phyloP scores from a whole-genome alignment of 2,888 invertebrate species.

The Drosophila subquinaria region DNA sequence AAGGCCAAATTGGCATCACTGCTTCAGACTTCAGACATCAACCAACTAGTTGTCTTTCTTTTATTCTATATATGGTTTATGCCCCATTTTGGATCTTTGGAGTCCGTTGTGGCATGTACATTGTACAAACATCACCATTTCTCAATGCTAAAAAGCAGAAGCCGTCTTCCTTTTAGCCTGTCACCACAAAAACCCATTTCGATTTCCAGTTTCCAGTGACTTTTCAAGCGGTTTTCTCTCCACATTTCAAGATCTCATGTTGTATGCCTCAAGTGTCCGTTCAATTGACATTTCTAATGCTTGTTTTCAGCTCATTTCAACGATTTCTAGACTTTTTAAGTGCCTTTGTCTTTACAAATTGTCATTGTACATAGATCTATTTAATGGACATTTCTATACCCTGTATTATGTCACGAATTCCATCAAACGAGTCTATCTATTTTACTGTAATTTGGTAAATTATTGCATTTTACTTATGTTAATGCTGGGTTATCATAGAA shows the following conservation, averaged over 20 bases:
- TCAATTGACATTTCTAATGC: not conserved
- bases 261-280: conserved; percentile 13
- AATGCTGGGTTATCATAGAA: too few species aligned
- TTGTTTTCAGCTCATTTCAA: conserved; percentile 3
- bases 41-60: conserved; percentile 37
- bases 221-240: conserved; percentile 4
- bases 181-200: not conserved
- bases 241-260: conserved; percentile 2
- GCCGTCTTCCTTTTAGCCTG: conserved; percentile 7
- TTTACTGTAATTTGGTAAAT: not conserved
- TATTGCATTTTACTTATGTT: not conserved
- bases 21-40: not conserved
- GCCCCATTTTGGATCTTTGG: conserved; percentile 23
- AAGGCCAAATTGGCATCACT: too few species aligned
- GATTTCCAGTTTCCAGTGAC: not conserved
- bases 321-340: not conserved
- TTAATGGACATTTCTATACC: not conserved
- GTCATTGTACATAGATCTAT: not conserved
- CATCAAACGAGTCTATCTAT: not conserved
- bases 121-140: conserved; percentile 9
- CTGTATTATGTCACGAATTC: not conserved
- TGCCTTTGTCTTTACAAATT: not conserved
- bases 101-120: conserved; percentile 13
- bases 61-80: conserved; percentile 43
- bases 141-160: conserved; percentile 3